Percentiles rank a stretch among this genome's conserved stretches.
These are phyloP conservation scores for Cephonodes hylas DNA, from an alignment of 2,888 invertebrate genomes.

Conservation along the genomic window DNA sequence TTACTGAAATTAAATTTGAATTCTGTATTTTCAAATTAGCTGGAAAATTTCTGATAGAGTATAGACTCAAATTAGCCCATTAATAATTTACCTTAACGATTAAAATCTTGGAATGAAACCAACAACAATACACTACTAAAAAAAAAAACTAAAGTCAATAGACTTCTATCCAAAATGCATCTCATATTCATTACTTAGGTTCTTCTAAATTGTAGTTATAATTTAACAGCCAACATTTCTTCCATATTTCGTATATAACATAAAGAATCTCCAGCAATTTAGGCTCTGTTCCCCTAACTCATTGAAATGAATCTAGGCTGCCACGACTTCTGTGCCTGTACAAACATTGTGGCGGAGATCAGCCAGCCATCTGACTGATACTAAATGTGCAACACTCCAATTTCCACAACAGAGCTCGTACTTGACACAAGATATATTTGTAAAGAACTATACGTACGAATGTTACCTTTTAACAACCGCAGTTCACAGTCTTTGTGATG, in stretches of 20 bases:
- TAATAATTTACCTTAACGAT: no score
- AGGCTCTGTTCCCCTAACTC: neutral
- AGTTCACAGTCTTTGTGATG: constrained; percentile 24
- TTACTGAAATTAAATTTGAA: neutral
- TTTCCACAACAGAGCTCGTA: constrained; percentile 30
- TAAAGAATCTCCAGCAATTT: neutral
- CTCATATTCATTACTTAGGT: no score
- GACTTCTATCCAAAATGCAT: no score
- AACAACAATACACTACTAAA: no score
- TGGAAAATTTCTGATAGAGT: no score
- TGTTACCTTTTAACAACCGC: constrained; percentile 18
- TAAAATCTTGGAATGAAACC: no score
- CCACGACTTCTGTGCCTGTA: neutral
- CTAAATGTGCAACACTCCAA: constrained; percentile 27
- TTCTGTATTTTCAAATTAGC: neutral
- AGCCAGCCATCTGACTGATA: neutral
- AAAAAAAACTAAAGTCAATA: no score
- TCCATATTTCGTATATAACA: no score
- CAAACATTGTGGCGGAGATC: neutral
- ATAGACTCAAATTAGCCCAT: no score
- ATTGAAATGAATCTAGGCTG: neutral
- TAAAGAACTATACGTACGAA: constrained; percentile 31
- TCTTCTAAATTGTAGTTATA: no score
- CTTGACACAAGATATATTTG: constrained; percentile 36
- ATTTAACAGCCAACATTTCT: no score